Conservation (phyloP, 2,113 vertebrate species). For the Nothobranchius furzeri region DNA sequence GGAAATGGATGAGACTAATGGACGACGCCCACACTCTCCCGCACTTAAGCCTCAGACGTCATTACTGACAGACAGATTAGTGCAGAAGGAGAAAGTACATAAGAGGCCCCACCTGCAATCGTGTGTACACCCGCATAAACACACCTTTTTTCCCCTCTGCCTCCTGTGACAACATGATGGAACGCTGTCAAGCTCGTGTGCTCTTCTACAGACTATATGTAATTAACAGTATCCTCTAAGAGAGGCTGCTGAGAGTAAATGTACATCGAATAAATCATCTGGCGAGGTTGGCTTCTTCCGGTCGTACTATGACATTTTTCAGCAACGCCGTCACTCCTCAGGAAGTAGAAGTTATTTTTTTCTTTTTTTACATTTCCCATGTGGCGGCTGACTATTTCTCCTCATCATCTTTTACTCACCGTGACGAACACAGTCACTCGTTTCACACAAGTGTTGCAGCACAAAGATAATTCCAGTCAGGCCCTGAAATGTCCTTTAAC, state of each 20-base stretch:
- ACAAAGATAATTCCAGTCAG: slow-evolving; percentile 58
- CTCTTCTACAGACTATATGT: slow-evolving; percentile 72
- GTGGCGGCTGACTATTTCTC: slow-evolving; percentile 25
- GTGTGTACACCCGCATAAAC: slow-evolving; percentile 33
- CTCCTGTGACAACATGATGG: slow-evolving; percentile 72
- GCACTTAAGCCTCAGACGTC: slow-evolving; percentile 75
- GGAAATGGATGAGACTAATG: slow-evolving; percentile 77
- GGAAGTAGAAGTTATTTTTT: slow-evolving; percentile 19
- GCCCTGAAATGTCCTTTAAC: slow-evolving; percentile 64
- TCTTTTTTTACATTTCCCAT: neutral
- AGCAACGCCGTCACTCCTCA: slow-evolving; percentile 36
- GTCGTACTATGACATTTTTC: slow-evolving; percentile 54
- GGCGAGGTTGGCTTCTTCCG: slow-evolving; percentile 46
- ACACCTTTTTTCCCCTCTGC: slow-evolving; percentile 25
- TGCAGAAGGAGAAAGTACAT: slow-evolving; percentile 66
- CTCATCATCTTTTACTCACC: slow-evolving; percentile 45
- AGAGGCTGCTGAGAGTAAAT: slow-evolving; percentile 59
- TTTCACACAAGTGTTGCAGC: slow-evolving; percentile 47
- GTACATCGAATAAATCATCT: slow-evolving; percentile 68
- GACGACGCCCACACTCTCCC: slow-evolving; percentile 70
- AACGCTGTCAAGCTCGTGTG: slow-evolving; percentile 76
- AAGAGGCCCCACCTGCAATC: slow-evolving; percentile 66
- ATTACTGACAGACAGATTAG: slow-evolving; percentile 79
- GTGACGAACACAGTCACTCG: slow-evolving; percentile 42
- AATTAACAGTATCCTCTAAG: slow-evolving; percentile 72